phyloP scores from a whole-genome alignment of 2,797 vertebrate genomes.

The Peromyscus attwateri region DNA sequence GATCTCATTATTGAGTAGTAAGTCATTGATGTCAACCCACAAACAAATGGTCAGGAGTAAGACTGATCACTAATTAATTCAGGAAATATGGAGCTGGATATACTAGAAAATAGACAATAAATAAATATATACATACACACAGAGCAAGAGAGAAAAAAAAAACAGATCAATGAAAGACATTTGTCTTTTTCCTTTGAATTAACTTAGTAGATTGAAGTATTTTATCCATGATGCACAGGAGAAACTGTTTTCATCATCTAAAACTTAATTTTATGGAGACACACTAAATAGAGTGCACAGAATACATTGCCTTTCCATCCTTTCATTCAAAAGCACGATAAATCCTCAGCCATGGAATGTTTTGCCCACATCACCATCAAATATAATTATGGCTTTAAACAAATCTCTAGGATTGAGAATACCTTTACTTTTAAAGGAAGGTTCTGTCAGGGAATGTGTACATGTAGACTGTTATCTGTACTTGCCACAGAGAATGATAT shows the following conservation, averaged over 20 bases:
- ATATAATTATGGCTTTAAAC: neutral
- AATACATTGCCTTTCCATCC: neutral
- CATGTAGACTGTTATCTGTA: slow-evolving; percentile 42
- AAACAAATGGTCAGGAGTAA: neutral
- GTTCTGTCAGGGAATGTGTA: neutral
- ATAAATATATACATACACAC: neutral
- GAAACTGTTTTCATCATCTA: neutral
- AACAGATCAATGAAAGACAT: neutral
- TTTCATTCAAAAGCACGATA: neutral
- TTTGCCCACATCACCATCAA: neutral
- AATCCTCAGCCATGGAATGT: neutral
- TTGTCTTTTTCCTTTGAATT: slow-evolving; percentile 33
- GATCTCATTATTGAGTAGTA: neutral
- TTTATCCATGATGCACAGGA: neutral
- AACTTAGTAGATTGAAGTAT: neutral
- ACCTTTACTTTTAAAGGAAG: slow-evolving; percentile 17
- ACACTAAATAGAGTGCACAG: neutral
- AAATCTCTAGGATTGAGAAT: neutral
- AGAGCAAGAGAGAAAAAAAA: neutral
- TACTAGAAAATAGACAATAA: neutral
- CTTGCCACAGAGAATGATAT: neutral
- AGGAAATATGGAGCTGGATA: neutral
- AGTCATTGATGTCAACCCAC: neutral
- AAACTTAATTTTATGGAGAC: neutral
- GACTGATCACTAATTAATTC: neutral